phyloP scores from a whole-genome alignment of 2,888 invertebrate species.

The Deilephila elpenor region DNA sequence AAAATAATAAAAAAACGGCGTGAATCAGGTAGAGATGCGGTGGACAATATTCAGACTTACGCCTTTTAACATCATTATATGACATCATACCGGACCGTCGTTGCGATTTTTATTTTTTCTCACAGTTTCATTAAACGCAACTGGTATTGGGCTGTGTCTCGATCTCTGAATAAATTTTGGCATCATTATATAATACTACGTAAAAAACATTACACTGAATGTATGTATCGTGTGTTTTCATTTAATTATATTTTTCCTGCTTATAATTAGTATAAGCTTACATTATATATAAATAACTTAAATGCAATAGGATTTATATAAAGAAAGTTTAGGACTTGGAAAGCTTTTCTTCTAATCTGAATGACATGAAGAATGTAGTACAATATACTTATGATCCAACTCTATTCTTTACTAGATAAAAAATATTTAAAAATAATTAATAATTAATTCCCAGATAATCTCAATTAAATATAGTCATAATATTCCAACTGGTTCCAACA shows the following conservation, averaged over 20 bases:
- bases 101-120: slow-evolving; percentile 25
- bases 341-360: too few species aligned
- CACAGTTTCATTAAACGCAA: slow-evolving; percentile 10
- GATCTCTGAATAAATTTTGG: background rate
- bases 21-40: slow-evolving; percentile 12
- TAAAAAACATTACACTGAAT: background rate
- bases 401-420: too few species aligned
- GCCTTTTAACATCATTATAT: slow-evolving; percentile 14
- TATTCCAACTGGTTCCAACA: too few species aligned
- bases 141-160: background rate
- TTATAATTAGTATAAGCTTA: too few species aligned
- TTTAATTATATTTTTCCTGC: background rate
- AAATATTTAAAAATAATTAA: too few species aligned
- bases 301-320: too few species aligned
- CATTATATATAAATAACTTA: too few species aligned
- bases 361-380: too few species aligned
- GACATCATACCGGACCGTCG: slow-evolving; percentile 22
- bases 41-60: slow-evolving; percentile 18
- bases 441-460: too few species aligned
- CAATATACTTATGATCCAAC: too few species aligned
- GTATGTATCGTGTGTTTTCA: background rate
- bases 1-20: background rate
- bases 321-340: too few species aligned
- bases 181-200: background rate
- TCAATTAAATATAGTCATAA: too few species aligned